Evolutionary conservation across 2,888 invertebrate genomes (phyloP).

Genomic region (Agrotis puta): DNA sequence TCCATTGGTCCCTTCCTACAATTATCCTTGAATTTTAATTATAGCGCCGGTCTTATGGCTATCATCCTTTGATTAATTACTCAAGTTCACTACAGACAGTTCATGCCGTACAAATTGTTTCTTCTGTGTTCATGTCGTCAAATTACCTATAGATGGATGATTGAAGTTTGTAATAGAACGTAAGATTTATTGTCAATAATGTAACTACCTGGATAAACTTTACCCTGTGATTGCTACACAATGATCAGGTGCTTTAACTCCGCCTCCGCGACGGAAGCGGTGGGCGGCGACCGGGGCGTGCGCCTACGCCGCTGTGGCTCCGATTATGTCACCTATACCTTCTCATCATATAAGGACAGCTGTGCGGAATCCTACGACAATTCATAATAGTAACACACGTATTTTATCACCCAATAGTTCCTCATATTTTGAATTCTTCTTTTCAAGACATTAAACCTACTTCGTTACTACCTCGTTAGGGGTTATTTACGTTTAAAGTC

Average conservation of each 20-base stretch:
- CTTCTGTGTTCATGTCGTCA: constrained; percentile 4
- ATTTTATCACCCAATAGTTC: constrained; percentile 62
- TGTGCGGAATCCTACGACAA: constrained; percentile 73
- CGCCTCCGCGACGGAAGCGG: constrained; percentile 88
- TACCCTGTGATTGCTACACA: constrained; percentile 77
- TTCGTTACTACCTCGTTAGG: too few species aligned
- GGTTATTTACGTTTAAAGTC: constrained; percentile 58
- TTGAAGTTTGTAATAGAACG: neutral
- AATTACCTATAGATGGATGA: neutral
- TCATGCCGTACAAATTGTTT: constrained; percentile 8
- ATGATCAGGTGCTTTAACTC: constrained; percentile 84
- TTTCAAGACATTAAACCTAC: constrained; percentile 51
- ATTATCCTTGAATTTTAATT: constrained; percentile 62
- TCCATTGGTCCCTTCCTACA: constrained; percentile 52
- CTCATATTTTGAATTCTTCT: constrained; percentile 58
- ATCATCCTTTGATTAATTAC: constrained; percentile 47
- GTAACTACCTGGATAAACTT: constrained; percentile 61
- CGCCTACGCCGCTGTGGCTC: constrained; percentile 78
- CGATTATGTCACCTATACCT: constrained; percentile 87
- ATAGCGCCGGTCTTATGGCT: constrained; percentile 27
- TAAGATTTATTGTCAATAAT: constrained; percentile 12
- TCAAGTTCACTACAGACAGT: constrained; percentile 28
- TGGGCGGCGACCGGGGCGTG: constrained; percentile 84
- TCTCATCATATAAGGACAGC: constrained; percentile 85
- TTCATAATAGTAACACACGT: constrained; percentile 67